A percentile compares a stretch with the other conserved stretches of the same genome.
These are phyloP conservation scores for Podiceps cristatus DNA, from an alignment of 2,113 vertebrate genomes.

Conservation along the genomic window DNA sequence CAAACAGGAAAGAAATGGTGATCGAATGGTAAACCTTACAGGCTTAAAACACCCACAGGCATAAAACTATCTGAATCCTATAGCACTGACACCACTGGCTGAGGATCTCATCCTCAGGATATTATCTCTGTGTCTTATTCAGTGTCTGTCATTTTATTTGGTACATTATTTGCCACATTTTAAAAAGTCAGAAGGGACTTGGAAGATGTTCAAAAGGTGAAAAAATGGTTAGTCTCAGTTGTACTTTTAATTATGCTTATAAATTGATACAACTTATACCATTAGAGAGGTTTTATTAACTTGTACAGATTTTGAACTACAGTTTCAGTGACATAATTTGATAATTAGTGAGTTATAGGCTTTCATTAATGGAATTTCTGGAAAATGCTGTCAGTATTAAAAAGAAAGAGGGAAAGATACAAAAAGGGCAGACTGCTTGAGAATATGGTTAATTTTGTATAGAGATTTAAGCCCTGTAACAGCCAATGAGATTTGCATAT, in stretches of 20 bases:
- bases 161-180: neutral
- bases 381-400: neutral
- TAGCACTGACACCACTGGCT: neutral
- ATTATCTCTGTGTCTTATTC: neutral
- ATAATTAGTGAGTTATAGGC: neutral
- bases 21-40: neutral
- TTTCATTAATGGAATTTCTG: slow-evolving; percentile 1
- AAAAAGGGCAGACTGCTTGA: neutral
- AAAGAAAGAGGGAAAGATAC: neutral
- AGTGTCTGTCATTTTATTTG: neutral
- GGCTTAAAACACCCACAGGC: neutral
- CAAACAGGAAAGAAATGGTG: neutral
- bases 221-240: slow-evolving; percentile 5
- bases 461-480: neutral
- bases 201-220: slow-evolving; percentile 20
- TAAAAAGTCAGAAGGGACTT: neutral
- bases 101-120: neutral
- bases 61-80: neutral
- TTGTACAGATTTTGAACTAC: slow-evolving; percentile 14
- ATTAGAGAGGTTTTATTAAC: slow-evolving; percentile 33
- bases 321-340: slow-evolving; percentile 12
- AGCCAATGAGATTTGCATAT: neutral
- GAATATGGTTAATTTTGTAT: neutral
- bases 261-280: neutral
- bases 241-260: slow-evolving; percentile 41